Percentiles rank a stretch among this genome's conserved stretches.
Evolutionary conservation across 2,888 invertebrate genomes (phyloP).

Genomic region (Synanthedon formicaeformis): DNA sequence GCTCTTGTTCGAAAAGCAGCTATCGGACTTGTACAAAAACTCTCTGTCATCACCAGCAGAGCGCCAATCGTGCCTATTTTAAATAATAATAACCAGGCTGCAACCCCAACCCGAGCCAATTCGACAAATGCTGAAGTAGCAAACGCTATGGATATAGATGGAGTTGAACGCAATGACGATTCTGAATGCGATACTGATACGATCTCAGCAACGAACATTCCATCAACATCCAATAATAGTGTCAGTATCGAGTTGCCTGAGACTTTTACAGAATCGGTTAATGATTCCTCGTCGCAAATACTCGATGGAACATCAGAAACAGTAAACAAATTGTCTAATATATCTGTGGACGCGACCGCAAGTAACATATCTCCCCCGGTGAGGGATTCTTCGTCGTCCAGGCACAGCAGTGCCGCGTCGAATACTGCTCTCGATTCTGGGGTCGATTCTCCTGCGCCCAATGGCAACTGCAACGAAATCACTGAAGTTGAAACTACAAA

Average conservation of each 20-base stretch:
- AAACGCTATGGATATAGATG: no score
- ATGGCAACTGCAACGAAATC: not conserved
- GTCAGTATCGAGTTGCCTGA: no score
- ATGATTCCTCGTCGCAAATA: no score
- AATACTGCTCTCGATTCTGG: not conserved
- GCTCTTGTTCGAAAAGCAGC: slow-evolving; percentile 51
- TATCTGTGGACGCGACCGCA: not conserved
- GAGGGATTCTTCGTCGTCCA: not conserved
- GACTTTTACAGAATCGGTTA: no score
- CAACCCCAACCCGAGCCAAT: no score
- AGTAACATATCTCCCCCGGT: not conserved
- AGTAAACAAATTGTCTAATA: not conserved
- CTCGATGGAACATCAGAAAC: not conserved
- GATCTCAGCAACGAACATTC: no score
- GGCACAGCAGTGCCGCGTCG: not conserved
- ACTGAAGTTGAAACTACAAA: not conserved
- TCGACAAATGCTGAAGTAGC: no score
- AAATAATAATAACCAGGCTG: no score
- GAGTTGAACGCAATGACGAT: no score
- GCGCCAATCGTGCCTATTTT: not conserved
- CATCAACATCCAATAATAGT: no score
- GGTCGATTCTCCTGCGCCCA: not conserved
- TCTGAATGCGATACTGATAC: no score
- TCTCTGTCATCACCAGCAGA: slow-evolving; percentile 19
- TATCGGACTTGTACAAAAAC: slow-evolving; percentile 28